Base-by-base conservation (phyloP, 1,140 invertebrate species). In the Orius laevigatus region DNA sequence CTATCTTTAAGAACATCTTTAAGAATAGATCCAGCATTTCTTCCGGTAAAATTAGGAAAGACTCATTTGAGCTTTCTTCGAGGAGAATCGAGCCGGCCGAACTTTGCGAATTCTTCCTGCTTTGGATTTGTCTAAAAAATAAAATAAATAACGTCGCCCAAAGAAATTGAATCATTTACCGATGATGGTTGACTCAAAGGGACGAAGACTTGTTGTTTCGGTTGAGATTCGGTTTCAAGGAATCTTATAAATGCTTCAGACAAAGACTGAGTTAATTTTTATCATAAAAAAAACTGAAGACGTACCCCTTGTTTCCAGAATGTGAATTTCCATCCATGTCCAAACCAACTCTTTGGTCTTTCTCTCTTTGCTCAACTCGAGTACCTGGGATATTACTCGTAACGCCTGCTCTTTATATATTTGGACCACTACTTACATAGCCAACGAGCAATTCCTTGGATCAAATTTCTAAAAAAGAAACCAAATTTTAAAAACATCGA, bases 231-330 rank as follows among this genome's bases (percentile, higher is more conserved):
- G 52, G 70, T 76, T 60, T 90, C 84, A 54, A 95, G 65, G 66
- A 94, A 95, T 59, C 78, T 76, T 0, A 95, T 81, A 66, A 95
- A 94, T 38, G 90, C 82, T 53, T 84, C 78, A 0, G 88, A 81
- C 42, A 95, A 68, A 0, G 76, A 78, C 70, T 71, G 69, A 61
- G 5, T 12, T 38, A 38, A 38, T 38, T 38, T 12, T 8, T 6
- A n/a, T 34, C 33, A 8, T 6, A 8, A 8, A 34, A 34, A 34
- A 34, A 34, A n/a, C 33, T 34, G 8, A 10, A 8, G 12, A 40
- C 6, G 11, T 25, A 51, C 49, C 50, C 49, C 49, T 45, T 51
- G 45, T 25, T 25, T 3, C 32, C 25, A 25, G 25, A 25, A 25
- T 25, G 25, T 25, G 25, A 34, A 20, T 35, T 47, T 14, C 48